Conservation (phyloP, 1,140 invertebrate species). For the Caerostris extrusa region DNA sequence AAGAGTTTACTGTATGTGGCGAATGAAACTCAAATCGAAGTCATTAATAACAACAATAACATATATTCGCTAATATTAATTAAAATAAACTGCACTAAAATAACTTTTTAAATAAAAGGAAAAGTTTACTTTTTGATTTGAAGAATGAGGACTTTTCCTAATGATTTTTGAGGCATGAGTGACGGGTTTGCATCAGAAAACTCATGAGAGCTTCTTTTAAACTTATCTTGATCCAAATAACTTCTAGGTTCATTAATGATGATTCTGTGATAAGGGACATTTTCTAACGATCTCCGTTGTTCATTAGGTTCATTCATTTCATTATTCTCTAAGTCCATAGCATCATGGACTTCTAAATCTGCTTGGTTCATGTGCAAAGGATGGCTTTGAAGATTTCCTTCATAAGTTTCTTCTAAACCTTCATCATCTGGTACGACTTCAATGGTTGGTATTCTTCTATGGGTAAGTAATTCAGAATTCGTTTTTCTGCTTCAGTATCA, state of each 20-base stretch:
- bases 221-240: too few species aligned
- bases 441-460: not conserved
- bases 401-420: not conserved
- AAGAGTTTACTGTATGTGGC: too few species aligned
- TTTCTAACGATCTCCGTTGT: not conserved
- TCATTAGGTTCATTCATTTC: not conserved
- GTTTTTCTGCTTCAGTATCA: not conserved
- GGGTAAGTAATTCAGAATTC: not conserved
- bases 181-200: not conserved
- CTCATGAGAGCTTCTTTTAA: not conserved
- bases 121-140: too few species aligned
- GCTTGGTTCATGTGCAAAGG: not conserved
- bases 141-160: not conserved
- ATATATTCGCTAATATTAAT: too few species aligned
- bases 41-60: too few species aligned
- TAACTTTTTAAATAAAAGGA: too few species aligned
- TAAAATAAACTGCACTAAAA: too few species aligned
- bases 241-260: too few species aligned
- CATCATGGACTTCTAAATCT: not conserved
- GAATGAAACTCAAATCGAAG: too few species aligned
- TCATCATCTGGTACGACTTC: not conserved
- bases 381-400: not conserved
- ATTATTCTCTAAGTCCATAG: not conserved
- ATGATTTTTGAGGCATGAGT: not conserved
- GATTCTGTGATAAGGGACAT: not conserved